These are phyloP conservation scores for Vombatus ursinus DNA, from an alignment of 2,113 vertebrate genomes.

Conservation along the genomic window DNA sequence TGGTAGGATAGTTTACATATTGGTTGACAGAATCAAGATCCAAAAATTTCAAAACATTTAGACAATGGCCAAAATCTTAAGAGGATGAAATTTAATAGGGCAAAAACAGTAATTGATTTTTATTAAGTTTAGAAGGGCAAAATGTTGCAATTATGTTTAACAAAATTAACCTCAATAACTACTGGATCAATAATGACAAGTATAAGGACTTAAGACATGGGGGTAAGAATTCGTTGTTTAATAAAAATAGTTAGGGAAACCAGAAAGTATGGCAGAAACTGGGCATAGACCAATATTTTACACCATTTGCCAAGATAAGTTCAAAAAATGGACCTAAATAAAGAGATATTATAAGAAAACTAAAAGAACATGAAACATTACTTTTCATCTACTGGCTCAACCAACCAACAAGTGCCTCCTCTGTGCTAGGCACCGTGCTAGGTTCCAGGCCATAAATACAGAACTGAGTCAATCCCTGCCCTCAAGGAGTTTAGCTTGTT, in stretches of 20 bases:
- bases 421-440: not conserved
- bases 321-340: not conserved
- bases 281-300: not conserved
- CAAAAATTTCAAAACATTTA: not conserved
- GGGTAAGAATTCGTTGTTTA: not conserved
- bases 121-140: not conserved
- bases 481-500: not conserved
- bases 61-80: not conserved
- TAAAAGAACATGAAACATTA: not conserved
- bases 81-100: not conserved
- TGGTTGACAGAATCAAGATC: not conserved
- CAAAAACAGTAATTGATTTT: not conserved
- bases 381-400: not conserved
- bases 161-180: not conserved
- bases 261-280: not conserved
- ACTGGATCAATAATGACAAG: not conserved
- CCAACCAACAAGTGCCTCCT: not conserved
- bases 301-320: not conserved
- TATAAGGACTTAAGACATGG: not conserved
- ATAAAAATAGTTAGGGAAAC: not conserved
- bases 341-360: not conserved
- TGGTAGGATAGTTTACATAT: not conserved
- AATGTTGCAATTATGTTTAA: not conserved
- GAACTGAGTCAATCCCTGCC: not conserved
- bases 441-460: not conserved